A percentile compares a stretch with the other conserved stretches of the same genome.
Evolutionary conservation across 1,140 invertebrate genomes (phyloP).

Genomic region (Drosophila saltans): DNA sequence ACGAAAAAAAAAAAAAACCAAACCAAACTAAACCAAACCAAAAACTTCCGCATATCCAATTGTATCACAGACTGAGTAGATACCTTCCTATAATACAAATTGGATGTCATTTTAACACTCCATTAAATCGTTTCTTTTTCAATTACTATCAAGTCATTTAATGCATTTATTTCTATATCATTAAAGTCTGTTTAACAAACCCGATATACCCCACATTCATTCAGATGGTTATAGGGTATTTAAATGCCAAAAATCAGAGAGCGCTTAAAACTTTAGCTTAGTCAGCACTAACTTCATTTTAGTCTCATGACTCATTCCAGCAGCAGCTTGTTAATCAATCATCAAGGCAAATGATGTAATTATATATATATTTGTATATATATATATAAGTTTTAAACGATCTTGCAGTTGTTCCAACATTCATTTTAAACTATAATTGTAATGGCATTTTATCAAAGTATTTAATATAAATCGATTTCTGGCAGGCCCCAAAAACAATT

Average conservation of each 20-base stretch:
- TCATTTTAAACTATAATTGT: slow-evolving; percentile 29
- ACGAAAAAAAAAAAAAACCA: no score
- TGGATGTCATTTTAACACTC: background rate
- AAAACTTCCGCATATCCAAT: slow-evolving; percentile 24
- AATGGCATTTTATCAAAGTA: slow-evolving; percentile 56
- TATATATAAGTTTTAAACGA: slow-evolving; percentile 35
- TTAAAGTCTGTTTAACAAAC: no score
- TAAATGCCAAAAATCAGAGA: slow-evolving; percentile 5
- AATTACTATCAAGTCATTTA: no score
- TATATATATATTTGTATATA: slow-evolving; percentile 3
- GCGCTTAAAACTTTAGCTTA: slow-evolving; percentile 1
- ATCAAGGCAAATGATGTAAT: slow-evolving; percentile 47
- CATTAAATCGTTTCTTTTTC: background rate
- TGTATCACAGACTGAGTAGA: slow-evolving; percentile 35
- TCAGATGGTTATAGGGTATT: background rate
- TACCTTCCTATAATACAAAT: background rate
- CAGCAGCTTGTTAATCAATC: slow-evolving; percentile 35
- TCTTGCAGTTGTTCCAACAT: background rate
- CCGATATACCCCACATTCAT: background rate
- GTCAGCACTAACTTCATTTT: slow-evolving; percentile 6
- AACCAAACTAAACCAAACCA: slow-evolving; percentile 5
- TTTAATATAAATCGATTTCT: slow-evolving; percentile 19
- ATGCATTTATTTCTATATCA: no score
- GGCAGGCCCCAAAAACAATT: slow-evolving; percentile 1
- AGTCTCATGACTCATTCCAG: background rate